Evolutionary conservation across 2,113 vertebrate genomes (phyloP).

Genomic region (Notarius lentiginosus): DNA sequence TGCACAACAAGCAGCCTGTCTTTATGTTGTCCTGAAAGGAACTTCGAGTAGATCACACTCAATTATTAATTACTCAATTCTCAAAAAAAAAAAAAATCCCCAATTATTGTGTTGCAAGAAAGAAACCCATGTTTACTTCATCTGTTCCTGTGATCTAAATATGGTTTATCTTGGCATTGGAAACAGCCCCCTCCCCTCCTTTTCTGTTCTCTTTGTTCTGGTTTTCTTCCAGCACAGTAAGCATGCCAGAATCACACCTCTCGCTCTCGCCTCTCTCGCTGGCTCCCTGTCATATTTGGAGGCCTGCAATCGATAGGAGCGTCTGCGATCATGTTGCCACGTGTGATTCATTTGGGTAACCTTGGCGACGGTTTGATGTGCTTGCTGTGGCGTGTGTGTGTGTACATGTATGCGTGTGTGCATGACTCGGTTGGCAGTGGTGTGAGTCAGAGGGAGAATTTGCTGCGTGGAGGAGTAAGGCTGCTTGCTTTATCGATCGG

Average conservation of each 20-base stretch:
- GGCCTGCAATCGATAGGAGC: constrained; percentile 68
- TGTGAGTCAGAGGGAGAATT: constrained; percentile 69
- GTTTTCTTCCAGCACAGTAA: constrained; percentile 60
- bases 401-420: constrained; percentile 24
- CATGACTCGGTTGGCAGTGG: constrained; percentile 62
- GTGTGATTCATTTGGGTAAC: constrained; percentile 76
- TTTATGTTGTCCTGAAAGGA: background rate
- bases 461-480: constrained; percentile 53
- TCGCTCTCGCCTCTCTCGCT: constrained; percentile 52
- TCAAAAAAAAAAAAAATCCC: constrained; percentile 25
- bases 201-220: constrained; percentile 61
- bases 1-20: background rate
- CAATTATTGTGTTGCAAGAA: constrained; percentile 27
- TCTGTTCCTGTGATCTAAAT: constrained; percentile 43
- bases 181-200: constrained; percentile 40
- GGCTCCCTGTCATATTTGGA: constrained; percentile 60
- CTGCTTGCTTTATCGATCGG: constrained; percentile 65
- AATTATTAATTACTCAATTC: constrained; percentile 11
- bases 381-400: constrained; percentile 34
- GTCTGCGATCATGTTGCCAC: constrained; percentile 73
- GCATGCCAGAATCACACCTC: constrained; percentile 60
- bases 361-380: constrained; percentile 77
- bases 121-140: constrained; percentile 28
- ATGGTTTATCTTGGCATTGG: constrained; percentile 53
- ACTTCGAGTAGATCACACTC: background rate